Evolutionary conservation across 2,888 invertebrate species (phyloP), one percentile per base, ranked within the genome.

Genomic region (Mycalesis mineus): DNA sequence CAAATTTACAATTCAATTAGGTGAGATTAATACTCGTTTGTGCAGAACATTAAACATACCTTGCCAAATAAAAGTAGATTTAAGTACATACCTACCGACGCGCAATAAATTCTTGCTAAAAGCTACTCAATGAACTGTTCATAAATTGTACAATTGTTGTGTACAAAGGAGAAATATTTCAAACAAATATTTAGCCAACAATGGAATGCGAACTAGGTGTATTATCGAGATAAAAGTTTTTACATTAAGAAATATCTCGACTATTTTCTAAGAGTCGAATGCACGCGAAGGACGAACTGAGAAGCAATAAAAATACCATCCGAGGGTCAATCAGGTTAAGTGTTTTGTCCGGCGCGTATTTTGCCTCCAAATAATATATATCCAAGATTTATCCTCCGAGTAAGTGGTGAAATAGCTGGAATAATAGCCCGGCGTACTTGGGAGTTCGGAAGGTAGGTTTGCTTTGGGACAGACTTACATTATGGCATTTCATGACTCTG

Each of bases 291-390:
- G 69, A 70, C 71, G 63, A 69, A 72, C 68, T 61, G 71, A 71
- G 68, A 77, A 71, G 82, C 80, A 83, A 84, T 83, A 84, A 82
- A 84, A 84, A 83, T 83, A 82, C 84, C 82, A 69, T 60, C 70
- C 71, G 64, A 73, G 80, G 84, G 83, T 83, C 84, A 84, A 83
- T 83, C 82, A 82, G 79, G 82, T 80, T 81, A 80, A 83, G 83
- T 82, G 83, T 81, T 76, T 73, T 77, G 80, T 80, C 81, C 81
- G 77, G 67, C 66, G 74, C 68, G 70, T 69, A 71, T 76, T 52
- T 71, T 65, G 61, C 65, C 62, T 73, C 72, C 63, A 71, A 74
- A 80, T 78, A 76, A 77, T 80, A 77, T 78, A 78, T 79, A 75
- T 75, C 71, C 64, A 73, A 78, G 80, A 78, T 82, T 82, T 82